phyloP scores from a whole-genome alignment of 2,888 invertebrate species.

The Tryphoninae sp. region DNA sequence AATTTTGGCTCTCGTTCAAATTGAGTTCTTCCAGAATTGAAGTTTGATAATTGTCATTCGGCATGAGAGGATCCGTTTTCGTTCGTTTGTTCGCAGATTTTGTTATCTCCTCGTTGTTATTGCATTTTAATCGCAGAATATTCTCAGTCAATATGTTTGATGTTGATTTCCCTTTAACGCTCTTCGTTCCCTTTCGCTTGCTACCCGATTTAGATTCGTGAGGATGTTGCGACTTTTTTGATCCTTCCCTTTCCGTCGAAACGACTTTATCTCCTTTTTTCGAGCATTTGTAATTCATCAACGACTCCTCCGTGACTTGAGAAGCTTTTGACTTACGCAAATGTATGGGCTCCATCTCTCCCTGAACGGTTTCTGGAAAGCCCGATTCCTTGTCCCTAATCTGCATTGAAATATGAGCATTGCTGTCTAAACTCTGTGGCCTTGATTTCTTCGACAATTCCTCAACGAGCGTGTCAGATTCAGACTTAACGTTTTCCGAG shows the following conservation, averaged over 20 bases:
- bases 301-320: conserved; percentile 70
- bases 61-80: conserved; percentile 68
- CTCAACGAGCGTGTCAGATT: conserved; percentile 78
- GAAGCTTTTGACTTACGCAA: conserved; percentile 69
- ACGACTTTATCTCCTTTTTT: conserved; percentile 70
- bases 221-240: conserved; percentile 70
- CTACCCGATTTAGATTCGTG: conserved; percentile 70
- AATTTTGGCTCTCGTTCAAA: conserved; percentile 75
- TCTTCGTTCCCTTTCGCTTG: conserved; percentile 76
- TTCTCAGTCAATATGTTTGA: conserved; percentile 70
- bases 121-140: conserved; percentile 69
- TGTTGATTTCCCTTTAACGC: conserved; percentile 72
- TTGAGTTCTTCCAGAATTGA: conserved; percentile 73
- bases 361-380: conserved; percentile 22
- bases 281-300: conserved; percentile 64
- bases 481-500: conserved; percentile 72
- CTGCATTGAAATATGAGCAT: conserved; percentile 18
- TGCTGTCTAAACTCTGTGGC: conserved; percentile 39
- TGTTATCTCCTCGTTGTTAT: conserved; percentile 69
- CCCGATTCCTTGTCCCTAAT: conserved; percentile 34
- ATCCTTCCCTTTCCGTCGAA: conserved; percentile 68
- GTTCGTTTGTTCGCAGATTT: conserved; percentile 75
- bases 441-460: conserved; percentile 76
- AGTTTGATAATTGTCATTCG: conserved; percentile 69
- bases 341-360: conserved; percentile 60